These are phyloP conservation scores for Tricholaema leucomelas DNA, from an alignment of 2,113 vertebrate genomes.

Conservation along the genomic window DNA sequence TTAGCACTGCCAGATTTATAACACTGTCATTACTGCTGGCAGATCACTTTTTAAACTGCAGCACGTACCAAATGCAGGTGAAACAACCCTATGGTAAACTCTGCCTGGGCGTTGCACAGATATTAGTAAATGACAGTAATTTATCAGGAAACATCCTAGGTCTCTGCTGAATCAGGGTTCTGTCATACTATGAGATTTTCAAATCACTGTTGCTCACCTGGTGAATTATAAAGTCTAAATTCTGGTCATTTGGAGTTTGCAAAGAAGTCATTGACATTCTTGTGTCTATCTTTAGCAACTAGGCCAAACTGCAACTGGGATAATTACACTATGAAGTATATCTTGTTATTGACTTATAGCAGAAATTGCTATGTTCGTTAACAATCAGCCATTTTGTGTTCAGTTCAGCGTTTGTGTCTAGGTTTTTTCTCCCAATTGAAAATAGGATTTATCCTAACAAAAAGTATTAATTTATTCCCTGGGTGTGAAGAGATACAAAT, in stretches of 20 bases:
- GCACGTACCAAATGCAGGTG: neutral
- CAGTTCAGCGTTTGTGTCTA: neutral
- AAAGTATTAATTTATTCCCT: neutral
- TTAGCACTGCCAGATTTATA: conserved; percentile 30
- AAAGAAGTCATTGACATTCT: neutral
- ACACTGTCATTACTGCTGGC: conserved; percentile 14
- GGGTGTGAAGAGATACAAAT: neutral
- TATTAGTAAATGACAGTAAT: conserved; percentile 37
- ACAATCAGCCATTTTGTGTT: neutral
- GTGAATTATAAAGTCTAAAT: neutral
- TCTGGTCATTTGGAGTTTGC: neutral
- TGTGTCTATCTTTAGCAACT: neutral
- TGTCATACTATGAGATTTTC: neutral
- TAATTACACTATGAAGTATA: neutral
- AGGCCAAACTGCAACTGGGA: neutral
- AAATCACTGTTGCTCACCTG: neutral
- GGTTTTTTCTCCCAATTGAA: neutral
- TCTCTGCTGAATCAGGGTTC: neutral
- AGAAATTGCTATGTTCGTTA: neutral
- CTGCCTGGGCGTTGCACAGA: neutral
- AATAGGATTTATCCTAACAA: neutral
- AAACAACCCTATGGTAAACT: neutral
- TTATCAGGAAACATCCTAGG: conserved; percentile 7
- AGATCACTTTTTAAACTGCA: conserved; percentile 28
- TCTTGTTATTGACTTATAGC: neutral